Evolutionary conservation across 2,113 vertebrate species (phyloP).

Genomic region (Burhinus oedicnemus): DNA sequence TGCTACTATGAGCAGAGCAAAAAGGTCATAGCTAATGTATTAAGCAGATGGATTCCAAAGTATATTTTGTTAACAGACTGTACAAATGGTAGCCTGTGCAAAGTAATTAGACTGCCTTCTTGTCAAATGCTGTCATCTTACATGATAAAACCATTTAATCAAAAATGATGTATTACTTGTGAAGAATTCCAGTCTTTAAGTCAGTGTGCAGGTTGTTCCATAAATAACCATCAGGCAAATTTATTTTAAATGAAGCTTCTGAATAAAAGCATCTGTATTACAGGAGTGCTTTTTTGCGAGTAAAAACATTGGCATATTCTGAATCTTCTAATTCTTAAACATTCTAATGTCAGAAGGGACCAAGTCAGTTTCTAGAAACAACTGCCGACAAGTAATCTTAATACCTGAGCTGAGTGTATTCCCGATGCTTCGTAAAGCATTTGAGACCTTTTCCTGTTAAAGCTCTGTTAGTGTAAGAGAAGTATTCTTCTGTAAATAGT

Average conservation of each 20-base stretch:
- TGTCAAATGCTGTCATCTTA: not conserved
- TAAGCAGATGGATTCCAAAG: slow-evolving; percentile 41
- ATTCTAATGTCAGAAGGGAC: not conserved
- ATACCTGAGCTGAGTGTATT: not conserved
- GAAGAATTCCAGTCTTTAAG: not conserved
- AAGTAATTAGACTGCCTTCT: not conserved
- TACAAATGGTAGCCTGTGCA: not conserved
- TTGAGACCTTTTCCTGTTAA: not conserved
- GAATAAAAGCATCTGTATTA: not conserved
- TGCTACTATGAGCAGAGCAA: slow-evolving; percentile 31
- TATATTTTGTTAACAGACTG: not conserved
- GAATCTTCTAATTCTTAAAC: not conserved
- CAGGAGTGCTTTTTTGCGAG: not conserved
- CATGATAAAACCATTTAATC: not conserved
- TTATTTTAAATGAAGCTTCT: not conserved
- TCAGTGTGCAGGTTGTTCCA: not conserved
- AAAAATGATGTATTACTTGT: not conserved
- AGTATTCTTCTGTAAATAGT: not conserved
- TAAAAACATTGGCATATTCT: not conserved
- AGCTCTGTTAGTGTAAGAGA: not conserved
- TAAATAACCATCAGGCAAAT: not conserved
- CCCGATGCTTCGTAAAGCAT: not conserved
- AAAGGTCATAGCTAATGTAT: slow-evolving; percentile 58
- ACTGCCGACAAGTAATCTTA: not conserved
- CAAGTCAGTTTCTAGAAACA: not conserved